phyloP scores from a whole-genome alignment of 2,888 invertebrate genomes.

The Anthophora plumipes region DNA sequence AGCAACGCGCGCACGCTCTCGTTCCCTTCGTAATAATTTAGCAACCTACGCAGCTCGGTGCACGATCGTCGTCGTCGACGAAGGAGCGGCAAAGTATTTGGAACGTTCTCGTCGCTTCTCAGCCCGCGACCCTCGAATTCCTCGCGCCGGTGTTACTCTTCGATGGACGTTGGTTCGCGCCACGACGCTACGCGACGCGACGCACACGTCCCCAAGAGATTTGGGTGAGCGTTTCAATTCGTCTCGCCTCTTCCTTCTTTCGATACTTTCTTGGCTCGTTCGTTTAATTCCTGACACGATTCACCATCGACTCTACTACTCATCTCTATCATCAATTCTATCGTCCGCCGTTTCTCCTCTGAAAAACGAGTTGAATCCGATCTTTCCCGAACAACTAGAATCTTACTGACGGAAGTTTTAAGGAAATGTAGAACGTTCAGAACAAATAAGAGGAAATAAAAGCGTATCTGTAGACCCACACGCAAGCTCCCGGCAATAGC shows the following conservation, averaged over 20 bases:
- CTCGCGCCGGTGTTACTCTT: slow-evolving; percentile 27
- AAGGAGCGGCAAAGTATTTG: slow-evolving; percentile 59
- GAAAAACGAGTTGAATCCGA: slow-evolving; percentile 4
- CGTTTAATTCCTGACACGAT: slow-evolving; percentile 49
- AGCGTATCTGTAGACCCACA: slow-evolving; percentile 20
- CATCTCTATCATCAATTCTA: too few relatives aligned
- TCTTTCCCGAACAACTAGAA: too few relatives aligned
- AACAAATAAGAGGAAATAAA: background rate
- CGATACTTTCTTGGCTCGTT: slow-evolving; percentile 43
- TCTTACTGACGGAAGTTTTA: too few relatives aligned
- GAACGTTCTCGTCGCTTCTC: slow-evolving; percentile 62
- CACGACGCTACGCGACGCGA: background rate
- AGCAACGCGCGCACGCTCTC: too few relatives aligned
- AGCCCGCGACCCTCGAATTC: slow-evolving; percentile 61
- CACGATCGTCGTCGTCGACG: slow-evolving; percentile 35
- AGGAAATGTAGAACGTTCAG: too few relatives aligned
- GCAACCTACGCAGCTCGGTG: slow-evolving; percentile 48
- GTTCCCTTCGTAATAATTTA: slow-evolving; percentile 60
- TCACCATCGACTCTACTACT: slow-evolving; percentile 24
- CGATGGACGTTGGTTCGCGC: background rate
- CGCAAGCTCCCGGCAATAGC: slow-evolving; percentile 28
- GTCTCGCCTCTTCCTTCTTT: slow-evolving; percentile 7
- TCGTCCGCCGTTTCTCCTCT: too few relatives aligned
- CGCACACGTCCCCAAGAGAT: background rate
- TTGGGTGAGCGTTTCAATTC: slow-evolving; percentile 8